phyloP scores from a whole-genome alignment of 2,113 vertebrate species.

The Aviceda subcristata region DNA sequence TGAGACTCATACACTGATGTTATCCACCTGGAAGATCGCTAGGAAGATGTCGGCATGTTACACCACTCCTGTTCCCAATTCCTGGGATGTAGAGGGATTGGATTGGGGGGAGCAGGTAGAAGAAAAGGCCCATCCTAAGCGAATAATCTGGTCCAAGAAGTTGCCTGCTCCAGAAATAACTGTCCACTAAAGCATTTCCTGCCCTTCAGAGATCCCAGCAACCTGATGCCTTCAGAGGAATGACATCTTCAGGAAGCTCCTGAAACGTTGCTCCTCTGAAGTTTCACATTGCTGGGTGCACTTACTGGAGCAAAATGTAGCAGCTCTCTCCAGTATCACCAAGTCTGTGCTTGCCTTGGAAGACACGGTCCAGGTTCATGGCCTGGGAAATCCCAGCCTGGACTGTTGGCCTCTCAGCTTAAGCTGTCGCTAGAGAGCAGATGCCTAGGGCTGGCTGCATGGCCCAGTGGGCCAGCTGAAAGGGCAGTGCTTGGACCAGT shows the following conservation, averaged over 20 bases:
- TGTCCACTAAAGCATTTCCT: not conserved
- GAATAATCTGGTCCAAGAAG: not conserved
- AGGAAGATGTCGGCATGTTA: not conserved
- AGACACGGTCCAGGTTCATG: not conserved
- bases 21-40: not conserved
- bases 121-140: not conserved
- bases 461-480: not conserved
- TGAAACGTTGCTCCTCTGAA: not conserved
- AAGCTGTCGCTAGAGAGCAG: not conserved
- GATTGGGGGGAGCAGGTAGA: not conserved
- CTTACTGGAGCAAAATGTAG: not conserved
- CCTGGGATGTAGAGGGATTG: not conserved
- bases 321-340: not conserved
- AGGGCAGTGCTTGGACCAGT: not conserved
- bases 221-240: not conserved
- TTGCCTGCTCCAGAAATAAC: constrained; percentile 13
- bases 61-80: not conserved
- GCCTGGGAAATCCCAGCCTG: not conserved
- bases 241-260: not conserved
- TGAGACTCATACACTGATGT: not conserved
- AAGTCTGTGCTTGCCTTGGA: not conserved
- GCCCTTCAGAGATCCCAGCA: not conserved
- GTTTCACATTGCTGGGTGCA: not conserved
- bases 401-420: not conserved
- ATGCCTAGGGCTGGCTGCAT: not conserved